Base-by-base conservation (phyloP, 2,888 invertebrate species). In the Schizotus pectinicornis region DNA sequence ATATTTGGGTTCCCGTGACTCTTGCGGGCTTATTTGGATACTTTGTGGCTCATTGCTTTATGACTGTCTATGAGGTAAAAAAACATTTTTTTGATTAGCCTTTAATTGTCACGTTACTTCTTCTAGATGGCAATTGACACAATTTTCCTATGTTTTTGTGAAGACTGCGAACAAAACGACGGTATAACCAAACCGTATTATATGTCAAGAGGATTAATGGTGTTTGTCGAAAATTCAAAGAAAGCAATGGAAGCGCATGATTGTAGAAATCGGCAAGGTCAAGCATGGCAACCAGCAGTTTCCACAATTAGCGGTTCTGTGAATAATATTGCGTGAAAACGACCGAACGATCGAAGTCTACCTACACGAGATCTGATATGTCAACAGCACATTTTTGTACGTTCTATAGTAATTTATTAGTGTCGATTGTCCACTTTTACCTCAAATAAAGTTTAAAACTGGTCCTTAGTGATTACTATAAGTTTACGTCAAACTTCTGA, bases 11-110 rank as follows among this genome's bases (percentile, higher is more conserved):
- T 37, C 88, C 88, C 3, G 79, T 90, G 9, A 72, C 83, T 5
- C 69, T 90, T 1, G 84, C 83, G 14, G 87, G 83, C 53, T 67
- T 88, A n/a, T 87, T 89, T 70, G 85, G 88, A 1, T 89, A 85
- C 73, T 81, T 89, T 55, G 84, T 90, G 31, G 83, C 89, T 1
- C 88, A 90, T 72, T 87, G 88, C 70, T 89, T 90, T 73, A 83
- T 91, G 60, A 86, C 88, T 6, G 85, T 90, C 13, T 90, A 88
- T 72, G 89, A 90, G 85, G 89, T 89, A 77, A 80, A 73, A 69
- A 35, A 7, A 30, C 39, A 11, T 43, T 11, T 9, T 9, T 43
- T 42, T 41, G 9, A 8, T 6, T 2, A 50, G 8, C 6, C 12
- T 47, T 7, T 8, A 33, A 31, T 14, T 34, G 33, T 3, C 13